These are phyloP conservation scores for Conger conger DNA, from an alignment of 2,113 vertebrate genomes.

Conservation along the genomic window DNA sequence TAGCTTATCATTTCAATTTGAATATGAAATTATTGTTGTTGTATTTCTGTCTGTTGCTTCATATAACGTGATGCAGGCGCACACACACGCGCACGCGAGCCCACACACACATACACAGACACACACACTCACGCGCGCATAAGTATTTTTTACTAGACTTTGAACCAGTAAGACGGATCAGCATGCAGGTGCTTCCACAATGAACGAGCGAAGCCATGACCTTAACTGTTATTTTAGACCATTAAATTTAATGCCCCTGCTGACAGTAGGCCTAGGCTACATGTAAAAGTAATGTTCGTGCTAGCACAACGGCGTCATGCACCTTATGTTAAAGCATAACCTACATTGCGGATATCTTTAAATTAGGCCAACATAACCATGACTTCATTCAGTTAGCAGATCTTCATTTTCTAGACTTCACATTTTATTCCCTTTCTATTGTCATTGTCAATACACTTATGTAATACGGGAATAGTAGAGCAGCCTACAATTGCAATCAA, in stretches of 20 bases:
- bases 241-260: neutral
- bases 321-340: neutral
- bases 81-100: no score
- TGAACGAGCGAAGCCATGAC: neutral
- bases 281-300: neutral
- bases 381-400: neutral
- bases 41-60: neutral
- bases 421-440: neutral
- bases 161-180: neutral
- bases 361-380: neutral
- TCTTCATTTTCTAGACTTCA: neutral
- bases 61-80: neutral
- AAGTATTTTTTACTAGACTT: neutral
- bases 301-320: neutral
- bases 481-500: neutral
- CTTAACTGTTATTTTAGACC: neutral
- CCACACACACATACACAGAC: no score
- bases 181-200: neutral
- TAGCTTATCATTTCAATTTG: neutral
- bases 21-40: neutral
- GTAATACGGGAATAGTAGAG: neutral
- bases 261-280: no score
- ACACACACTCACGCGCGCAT: no score
- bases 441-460: neutral
- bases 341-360: no score